Base-by-base conservation (phyloP, 2,888 invertebrate species). In the Phyllotreta cruciferae region DNA sequence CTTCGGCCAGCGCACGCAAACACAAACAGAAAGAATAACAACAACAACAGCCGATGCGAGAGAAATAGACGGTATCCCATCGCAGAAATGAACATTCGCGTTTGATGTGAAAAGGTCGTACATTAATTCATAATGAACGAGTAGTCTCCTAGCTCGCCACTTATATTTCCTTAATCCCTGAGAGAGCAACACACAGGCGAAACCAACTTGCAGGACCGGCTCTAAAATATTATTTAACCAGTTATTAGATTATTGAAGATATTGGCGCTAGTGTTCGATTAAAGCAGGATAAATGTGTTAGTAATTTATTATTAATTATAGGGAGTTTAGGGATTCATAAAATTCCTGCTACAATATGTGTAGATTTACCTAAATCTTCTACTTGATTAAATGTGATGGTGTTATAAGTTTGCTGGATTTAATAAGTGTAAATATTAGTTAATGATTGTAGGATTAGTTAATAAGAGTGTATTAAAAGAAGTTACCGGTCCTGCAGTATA, bases 91-190 rank as follows among this genome's bases (percentile, higher is more conserved):
- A 74, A 73, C 78, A 77, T 75, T 67, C 75, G 70, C 76, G 76
- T 78, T 78, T 77, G 78, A 78, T 77, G 77, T 78, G 76, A 77
- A 77, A 24, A 77, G 77, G 77, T 77, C 78, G 78, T 76, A 79
- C 80, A 80, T 80, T 80, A 80, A 80, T 80, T 80, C 80, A 80
- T 80, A 79, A 80, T 80, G 79, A 80, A 79, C 79, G 77, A 75
- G 75, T 71, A 75, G 75, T 75, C 77, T 78, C 77, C 77, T 77
- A 76, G 75, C 77, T 77, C 73, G 77, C 80, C 81, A 81, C 81
- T 81, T 81, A 80, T 81, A 81, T 80, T 80, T 81, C 80, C 80
- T 81, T 81, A 81, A 81, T 81, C 80, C 80, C 78, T 75, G 77
- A 77, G 77, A 79, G 80, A 24, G 24, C 24, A 24, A 24, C 76